Base-by-base conservation (phyloP, 2,113 vertebrate species). In the Zosterops hypoxanthus region DNA sequence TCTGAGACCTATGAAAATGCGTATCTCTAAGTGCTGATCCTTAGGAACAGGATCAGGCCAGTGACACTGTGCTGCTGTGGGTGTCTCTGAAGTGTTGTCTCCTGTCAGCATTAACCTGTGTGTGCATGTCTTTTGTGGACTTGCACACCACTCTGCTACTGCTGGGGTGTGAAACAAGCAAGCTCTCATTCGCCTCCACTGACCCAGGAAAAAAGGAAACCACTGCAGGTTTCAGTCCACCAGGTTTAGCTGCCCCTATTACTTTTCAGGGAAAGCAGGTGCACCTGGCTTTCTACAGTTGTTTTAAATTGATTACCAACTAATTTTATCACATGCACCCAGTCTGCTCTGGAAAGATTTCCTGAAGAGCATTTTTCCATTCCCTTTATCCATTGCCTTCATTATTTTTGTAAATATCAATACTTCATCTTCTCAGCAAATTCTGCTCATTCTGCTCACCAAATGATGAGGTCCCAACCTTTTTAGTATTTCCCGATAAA, bases 1-100 rank as follows among this genome's bases (percentile, higher is more conserved):
- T 29, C 29, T 12, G 29, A n/a, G 28, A 66, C 8, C 9, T n/a
- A 3, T 20, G 46, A 47, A 73, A 46, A 29, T 0, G 0, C 3
- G 1, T 56, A 64, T 70, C 31, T 78, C 41, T 49, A 73, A 55
- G 17, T 25, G 1, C 23, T 53, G 28, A 26, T 22, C 31, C 36
- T 49, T 41, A 23, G 52, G 26, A 86, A n/a, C 28, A 20, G 18
- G 24, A 33, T 52, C 31, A n/a, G 14, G 29, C 46, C 56, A 4
- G 31, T 60, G 28, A 29, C 8, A 5, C 11, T 46, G n/a, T 39
- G 34, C 42, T 91, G 47, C 16, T 23, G 11, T 0, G 26, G 5
- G 17, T 57, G 18, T 21, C 9, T 75, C 13, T 80, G 42, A 72
- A 69, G 24, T 31, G 19, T 42, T n/a, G 33, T 33, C 36, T 57